Base-by-base conservation (phyloP, 1,140 invertebrate species). In the Zaprionus taronus region DNA sequence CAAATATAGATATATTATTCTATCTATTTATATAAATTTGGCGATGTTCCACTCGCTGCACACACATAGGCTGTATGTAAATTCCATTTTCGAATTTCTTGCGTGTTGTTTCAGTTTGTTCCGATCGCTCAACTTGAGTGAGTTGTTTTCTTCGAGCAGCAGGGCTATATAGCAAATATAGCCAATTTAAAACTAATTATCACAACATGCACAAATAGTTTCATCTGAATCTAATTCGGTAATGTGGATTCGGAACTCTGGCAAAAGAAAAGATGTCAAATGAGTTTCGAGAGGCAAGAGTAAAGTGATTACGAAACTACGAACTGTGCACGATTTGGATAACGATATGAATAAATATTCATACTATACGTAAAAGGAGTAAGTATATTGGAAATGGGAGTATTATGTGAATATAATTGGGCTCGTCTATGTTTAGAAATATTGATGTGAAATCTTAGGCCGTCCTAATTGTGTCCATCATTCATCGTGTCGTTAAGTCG, bases 101-200 rank as follows among this genome's bases (percentile, higher is more conserved):
- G 72, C 66, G 63, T 60, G 61, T 57, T 47, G 41, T 80, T 83
- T 90, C 60, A 85, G 86, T 91, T 86, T 91, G 77, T 80, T 82
- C 77, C 79, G 80, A 82, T 73, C 79, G 81, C 85, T 90, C 86
- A 90, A 90, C 85, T 91, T 74, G 82, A 89, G 83, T 90, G 79
- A 89, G 79, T 81, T 86, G 83, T 82, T 77, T 77, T 71, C 49
- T 20, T 22, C 26, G 65, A 78, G 53, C 79, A 77, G 73, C 72
- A 65, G 56, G 72, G 72, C 60, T 38, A 90, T 64, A 49, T 53
- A 75, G 58, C 36, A 11, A 17, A 17, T 47, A 47, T 75, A 58
- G 72, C 69, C 64, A 83, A 77, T 62, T 68, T 24, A 14, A 51
- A 51, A 20, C 47, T 12, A 66, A 69, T 66, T 61, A 53, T 66